These are phyloP conservation scores for Pseudorasbora parva DNA, from an alignment of 2,113 vertebrate species.

Conservation along the genomic window DNA sequence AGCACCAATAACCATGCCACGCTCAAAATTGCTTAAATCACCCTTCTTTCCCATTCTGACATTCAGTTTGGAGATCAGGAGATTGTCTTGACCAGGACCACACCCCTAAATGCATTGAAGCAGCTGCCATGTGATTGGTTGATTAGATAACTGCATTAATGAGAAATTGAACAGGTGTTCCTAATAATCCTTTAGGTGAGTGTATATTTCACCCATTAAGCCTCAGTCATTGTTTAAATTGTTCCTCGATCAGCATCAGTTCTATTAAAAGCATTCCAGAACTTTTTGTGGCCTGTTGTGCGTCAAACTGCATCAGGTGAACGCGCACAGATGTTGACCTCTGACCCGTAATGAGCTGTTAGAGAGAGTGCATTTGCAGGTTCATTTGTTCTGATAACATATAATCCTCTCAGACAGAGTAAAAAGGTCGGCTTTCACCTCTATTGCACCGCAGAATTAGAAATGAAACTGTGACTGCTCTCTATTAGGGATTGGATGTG, in stretches of 20 bases:
- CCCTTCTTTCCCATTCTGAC: too few species aligned
- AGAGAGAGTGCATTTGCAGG: conserved; percentile 26
- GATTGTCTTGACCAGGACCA: too few species aligned
- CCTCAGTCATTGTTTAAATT: background rate
- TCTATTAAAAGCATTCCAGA: background rate
- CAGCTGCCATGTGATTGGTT: too few species aligned
- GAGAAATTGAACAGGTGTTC: too few species aligned
- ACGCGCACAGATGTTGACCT: conserved; percentile 44
- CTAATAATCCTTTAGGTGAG: too few species aligned
- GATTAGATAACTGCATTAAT: too few species aligned
- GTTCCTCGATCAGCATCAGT: background rate
- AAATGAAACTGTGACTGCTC: conserved; percentile 38
- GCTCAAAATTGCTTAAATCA: too few species aligned
- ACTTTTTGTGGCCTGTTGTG: background rate
- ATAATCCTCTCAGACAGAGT: conserved; percentile 46
- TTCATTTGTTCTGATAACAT: conserved; percentile 36
- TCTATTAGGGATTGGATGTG: conserved; percentile 37
- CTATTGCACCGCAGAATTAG: conserved; percentile 30
- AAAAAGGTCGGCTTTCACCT: conserved; percentile 35
- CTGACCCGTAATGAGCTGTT: conserved; percentile 11
- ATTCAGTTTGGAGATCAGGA: too few species aligned
- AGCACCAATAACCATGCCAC: too few species aligned
- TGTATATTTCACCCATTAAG: background rate
- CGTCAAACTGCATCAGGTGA: background rate
- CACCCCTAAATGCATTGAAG: too few species aligned